Evolutionary conservation across 2,888 invertebrate species (phyloP).

Genomic region (Heliconius charithonia): DNA sequence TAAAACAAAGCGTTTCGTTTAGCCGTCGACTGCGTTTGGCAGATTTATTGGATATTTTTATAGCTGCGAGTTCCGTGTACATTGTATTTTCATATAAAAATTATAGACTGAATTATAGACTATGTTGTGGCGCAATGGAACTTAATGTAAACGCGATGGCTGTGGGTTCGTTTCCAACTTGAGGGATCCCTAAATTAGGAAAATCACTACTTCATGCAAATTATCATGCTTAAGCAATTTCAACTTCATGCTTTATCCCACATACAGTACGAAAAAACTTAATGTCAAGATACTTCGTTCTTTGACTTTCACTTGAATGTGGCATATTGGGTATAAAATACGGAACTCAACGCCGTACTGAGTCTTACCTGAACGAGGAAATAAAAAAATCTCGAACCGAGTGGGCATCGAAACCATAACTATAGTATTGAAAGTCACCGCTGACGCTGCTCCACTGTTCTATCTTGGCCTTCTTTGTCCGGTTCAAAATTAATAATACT

Average conservation of each 20-base stretch:
- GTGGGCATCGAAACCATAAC: background rate
- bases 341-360: background rate
- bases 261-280: no score
- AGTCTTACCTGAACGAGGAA: no score
- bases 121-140: background rate
- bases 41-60: conserved; percentile 31
- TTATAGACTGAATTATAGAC: background rate
- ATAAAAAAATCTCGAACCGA: background rate
- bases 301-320: background rate
- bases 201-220: no score
- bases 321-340: no score
- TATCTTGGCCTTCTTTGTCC: background rate
- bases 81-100: conserved; percentile 7
- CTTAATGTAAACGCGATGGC: background rate
- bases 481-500: background rate
- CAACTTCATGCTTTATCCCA: no score
- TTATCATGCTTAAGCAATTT: no score
- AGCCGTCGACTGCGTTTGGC: conserved; percentile 18
- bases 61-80: background rate
- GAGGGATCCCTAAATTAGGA: no score
- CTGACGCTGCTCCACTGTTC: background rate
- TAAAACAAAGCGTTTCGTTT: conserved; percentile 13
- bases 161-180: no score
- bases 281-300: no score
- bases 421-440: background rate